Conservation (phyloP, 2,888 invertebrate genomes). For the Dolichopus griseipennis region DNA sequence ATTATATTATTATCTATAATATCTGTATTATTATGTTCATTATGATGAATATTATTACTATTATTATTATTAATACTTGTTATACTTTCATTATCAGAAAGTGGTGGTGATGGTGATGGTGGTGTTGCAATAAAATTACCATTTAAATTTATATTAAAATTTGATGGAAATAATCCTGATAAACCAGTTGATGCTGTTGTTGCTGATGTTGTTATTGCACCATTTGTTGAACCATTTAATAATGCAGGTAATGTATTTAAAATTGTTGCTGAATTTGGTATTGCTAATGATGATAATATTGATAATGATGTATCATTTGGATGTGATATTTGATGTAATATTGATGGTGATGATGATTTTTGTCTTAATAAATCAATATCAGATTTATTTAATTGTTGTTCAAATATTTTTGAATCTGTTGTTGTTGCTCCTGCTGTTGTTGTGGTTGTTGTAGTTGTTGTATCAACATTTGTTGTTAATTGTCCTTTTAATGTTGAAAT, state of each 20-base stretch:
- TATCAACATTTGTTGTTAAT: slow-evolving; percentile 49
- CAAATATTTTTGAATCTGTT: slow-evolving; percentile 13
- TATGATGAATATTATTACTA: slow-evolving; percentile 9
- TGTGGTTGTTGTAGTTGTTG: slow-evolving; percentile 11
- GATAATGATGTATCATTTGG: slow-evolving; percentile 26
- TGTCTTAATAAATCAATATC: neutral
- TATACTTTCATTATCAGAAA: slow-evolving; percentile 31
- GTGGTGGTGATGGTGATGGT: slow-evolving; percentile 40
- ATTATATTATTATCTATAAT: neutral
- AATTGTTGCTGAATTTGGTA: slow-evolving; percentile 28
- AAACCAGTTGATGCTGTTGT: slow-evolving; percentile 26
- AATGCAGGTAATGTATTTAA: neutral
- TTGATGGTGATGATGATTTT: neutral
- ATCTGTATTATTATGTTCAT: slow-evolving; percentile 2
- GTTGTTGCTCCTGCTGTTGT: slow-evolving; percentile 20
- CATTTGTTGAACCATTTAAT: neutral
- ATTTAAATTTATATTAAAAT: slow-evolving; percentile 21
- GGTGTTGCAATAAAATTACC: slow-evolving; percentile 39
- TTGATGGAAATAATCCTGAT: neutral
- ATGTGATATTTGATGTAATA: no score
- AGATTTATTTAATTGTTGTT: neutral
- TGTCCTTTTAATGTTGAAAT: slow-evolving; percentile 86
- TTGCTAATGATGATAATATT: slow-evolving; percentile 25
- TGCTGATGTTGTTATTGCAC: slow-evolving; percentile 17
- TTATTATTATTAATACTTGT: slow-evolving; percentile 14